These are phyloP conservation scores for Spongia lamella DNA, from an alignment of 37 sponge, comb jelly and placozoan genomes.

Conservation along the genomic window DNA sequence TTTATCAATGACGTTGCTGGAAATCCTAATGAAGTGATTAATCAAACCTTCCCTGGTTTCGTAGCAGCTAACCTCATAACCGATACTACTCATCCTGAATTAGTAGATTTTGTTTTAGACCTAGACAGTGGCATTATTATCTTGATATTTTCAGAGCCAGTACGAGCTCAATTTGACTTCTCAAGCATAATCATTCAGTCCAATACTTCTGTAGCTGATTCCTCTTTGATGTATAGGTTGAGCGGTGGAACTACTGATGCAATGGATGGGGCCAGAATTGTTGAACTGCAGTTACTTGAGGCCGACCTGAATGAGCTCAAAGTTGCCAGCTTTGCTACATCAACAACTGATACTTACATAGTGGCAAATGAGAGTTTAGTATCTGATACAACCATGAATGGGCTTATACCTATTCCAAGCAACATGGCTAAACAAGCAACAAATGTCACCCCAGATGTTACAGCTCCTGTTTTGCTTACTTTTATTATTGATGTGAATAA, in stretches of 20 bases:
- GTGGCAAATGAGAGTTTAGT: conserved; percentile 33
- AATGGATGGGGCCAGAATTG: conserved; percentile 35
- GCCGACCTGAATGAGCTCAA: conserved; percentile 77
- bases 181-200: conserved; percentile 61
- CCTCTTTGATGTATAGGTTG: conserved; percentile 28
- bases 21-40: conserved; percentile 15
- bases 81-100: conserved; percentile 50
- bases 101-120: conserved; percentile 59
- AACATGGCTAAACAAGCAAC: conserved; percentile 34
- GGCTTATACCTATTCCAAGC: conserved; percentile 26
- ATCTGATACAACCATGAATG: conserved; percentile 61
- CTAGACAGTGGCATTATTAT: conserved; percentile 58
- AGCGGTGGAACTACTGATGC: conserved; percentile 46
- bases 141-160: conserved; percentile 75
- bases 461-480: conserved; percentile 49
- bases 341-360: conserved; percentile 53
- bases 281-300: conserved; percentile 32
- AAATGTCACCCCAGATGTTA: conserved; percentile 41
- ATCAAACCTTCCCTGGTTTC: conserved; percentile 20
- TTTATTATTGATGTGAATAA: conserved; percentile 72
- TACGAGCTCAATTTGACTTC: conserved; percentile 39
- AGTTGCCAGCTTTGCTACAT: conserved; percentile 55
- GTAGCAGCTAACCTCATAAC: conserved; percentile 38
- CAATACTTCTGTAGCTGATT: not conserved
- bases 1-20: conserved; percentile 71